Evolutionary conservation across 1,140 invertebrate genomes (phyloP).

Genomic region (Hyphantria cunea): DNA sequence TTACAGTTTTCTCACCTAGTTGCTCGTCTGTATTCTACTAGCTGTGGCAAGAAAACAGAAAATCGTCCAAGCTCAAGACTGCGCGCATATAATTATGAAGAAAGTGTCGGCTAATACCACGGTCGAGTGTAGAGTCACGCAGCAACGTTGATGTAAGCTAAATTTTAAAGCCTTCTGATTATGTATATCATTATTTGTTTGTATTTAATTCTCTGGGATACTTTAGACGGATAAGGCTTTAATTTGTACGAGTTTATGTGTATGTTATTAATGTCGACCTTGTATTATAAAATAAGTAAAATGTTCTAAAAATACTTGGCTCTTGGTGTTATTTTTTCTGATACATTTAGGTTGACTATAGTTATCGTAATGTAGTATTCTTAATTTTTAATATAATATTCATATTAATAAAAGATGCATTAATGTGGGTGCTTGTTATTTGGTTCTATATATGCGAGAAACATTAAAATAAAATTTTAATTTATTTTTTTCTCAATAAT

Average conservation of each 20-base stretch:
- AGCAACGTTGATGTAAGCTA: slow-evolving; percentile 3
- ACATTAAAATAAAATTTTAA: too few relatives aligned
- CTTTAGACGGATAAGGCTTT: slow-evolving; percentile 1
- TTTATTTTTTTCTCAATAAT: too few relatives aligned
- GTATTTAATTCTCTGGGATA: slow-evolving; percentile 1
- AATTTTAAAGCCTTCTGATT: slow-evolving; percentile 7
- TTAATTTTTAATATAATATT: too few relatives aligned
- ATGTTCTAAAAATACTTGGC: too few relatives aligned
- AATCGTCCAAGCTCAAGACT: neutral
- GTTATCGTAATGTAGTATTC: too few relatives aligned
- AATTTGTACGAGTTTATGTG: too few relatives aligned
- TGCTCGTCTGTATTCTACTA: neutral
- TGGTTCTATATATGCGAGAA: too few relatives aligned
- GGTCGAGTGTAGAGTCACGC: slow-evolving; percentile 23
- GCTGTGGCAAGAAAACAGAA: neutral
- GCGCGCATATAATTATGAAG: slow-evolving; percentile 20
- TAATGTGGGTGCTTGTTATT: too few relatives aligned
- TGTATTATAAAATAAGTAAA: too few relatives aligned
- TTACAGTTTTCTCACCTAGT: neutral
- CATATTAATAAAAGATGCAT: too few relatives aligned
- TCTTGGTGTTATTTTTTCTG: too few relatives aligned
- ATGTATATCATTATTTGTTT: slow-evolving; percentile 2
- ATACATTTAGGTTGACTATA: too few relatives aligned
- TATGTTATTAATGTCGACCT: neutral
- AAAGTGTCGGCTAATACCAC: slow-evolving; percentile 23